Base-by-base conservation (phyloP, 2,797 vertebrate species). In the Lemur catta region DNA sequence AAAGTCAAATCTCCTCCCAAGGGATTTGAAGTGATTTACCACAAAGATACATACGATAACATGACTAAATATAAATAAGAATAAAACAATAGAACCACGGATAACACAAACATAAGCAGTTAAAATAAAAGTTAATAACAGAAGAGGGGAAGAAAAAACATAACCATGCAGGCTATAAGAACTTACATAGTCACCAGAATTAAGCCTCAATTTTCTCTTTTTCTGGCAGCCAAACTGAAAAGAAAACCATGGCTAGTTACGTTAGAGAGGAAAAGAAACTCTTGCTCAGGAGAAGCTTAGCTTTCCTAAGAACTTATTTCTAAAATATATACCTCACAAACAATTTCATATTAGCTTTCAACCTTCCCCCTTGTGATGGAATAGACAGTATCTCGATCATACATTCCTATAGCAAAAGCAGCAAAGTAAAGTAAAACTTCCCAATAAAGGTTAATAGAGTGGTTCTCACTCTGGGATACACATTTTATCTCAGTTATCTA, bases 41-140 rank as follows among this genome's bases (percentile, higher is more conserved):
- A 46, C n/a, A 59, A 90, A 93, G 10, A 87, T 52, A 81, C 14
- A 30, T 55, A 55, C 5, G 57, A 41, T 89, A 89, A 72, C 12
- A 57, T 80, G 46, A 67, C 59, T 69, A 57, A 75, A 41, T 75
- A 87, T 6, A 52, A 94, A 52, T 75, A 69, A 74, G 26, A 80
- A 85, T 74, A 95, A 93, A 72, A 80, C 46, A 75, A 75, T 57
- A 50, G 22, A 5, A 76, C 48, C 35, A 50, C 20, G 14, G 61
- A 59, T 43, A 80, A 67, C 48, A 69, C 78, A 86, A 95, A 71
- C 10, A 35, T 59, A 50, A 72, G 10, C 48, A 28, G 30, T 78
- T 76, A 55, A 80, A 95, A 76, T 92, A 69, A 78, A 93, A 55
- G 61, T 59, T 89, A 93, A 50, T 80, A 86, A 67, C 5, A 86